Conservation (phyloP, 1,140 invertebrate species). For the Drosophila micromelanica region DNA sequence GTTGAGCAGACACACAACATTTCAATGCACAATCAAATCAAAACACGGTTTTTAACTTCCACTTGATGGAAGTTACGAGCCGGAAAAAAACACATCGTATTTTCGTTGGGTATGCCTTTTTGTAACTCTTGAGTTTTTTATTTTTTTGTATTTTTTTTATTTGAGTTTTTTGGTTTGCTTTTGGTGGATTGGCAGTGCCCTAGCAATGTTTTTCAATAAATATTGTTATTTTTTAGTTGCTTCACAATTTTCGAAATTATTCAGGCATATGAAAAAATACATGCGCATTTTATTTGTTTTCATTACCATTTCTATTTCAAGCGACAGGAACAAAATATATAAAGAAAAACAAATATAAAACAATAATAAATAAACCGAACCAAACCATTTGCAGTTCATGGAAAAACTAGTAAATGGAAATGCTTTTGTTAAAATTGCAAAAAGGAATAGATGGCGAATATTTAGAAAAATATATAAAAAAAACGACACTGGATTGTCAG, state of each 20-base stretch:
- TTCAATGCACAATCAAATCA: constrained; percentile 79
- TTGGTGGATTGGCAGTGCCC: constrained; percentile 4
- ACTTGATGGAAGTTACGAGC: constrained; percentile 73
- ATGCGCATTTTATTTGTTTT: constrained; percentile 74
- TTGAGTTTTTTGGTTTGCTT: constrained; percentile 38
- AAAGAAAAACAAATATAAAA: constrained; percentile 21
- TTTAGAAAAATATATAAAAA: constrained; percentile 23
- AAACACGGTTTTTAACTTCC: constrained; percentile 82
- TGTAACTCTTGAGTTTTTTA: constrained; percentile 21
- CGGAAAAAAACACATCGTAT: constrained; percentile 47
- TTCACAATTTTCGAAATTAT: constrained; percentile 70
- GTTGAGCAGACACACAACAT: constrained; percentile 48
- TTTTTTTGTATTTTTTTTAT: constrained; percentile 25
- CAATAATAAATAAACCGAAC: constrained; percentile 28
- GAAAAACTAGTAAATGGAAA: constrained; percentile 40
- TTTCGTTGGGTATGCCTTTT: constrained; percentile 13
- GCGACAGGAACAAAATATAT: constrained; percentile 46
- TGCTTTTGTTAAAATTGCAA: constrained; percentile 49
- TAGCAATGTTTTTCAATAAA: constrained; percentile 76
- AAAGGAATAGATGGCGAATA: constrained; percentile 32
- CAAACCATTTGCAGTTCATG: constrained; percentile 12
- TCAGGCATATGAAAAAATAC: constrained; percentile 70
- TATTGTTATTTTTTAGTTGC: constrained; percentile 77
- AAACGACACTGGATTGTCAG: not conserved
- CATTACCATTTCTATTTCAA: constrained; percentile 47